Percentiles rank a stretch among this genome's conserved stretches.
Evolutionary conservation across 2,888 invertebrate species (phyloP).

Genomic region (Yponomeuta cagnagella): DNA sequence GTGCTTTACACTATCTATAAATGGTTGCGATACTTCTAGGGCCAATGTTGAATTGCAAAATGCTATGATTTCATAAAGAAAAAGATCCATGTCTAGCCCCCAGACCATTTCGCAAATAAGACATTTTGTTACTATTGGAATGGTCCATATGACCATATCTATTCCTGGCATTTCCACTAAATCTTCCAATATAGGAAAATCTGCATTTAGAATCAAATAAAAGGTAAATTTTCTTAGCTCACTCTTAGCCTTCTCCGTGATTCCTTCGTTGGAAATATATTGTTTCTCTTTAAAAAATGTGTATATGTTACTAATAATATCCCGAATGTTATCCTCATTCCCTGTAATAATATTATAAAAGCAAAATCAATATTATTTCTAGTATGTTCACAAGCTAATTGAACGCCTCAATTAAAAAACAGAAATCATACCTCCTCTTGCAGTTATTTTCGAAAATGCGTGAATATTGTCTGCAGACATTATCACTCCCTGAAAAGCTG

Average conservation of each 20-base stretch:
- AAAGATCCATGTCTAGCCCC: constrained; percentile 49
- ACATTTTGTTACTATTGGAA: constrained; percentile 51
- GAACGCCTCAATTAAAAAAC: not conserved
- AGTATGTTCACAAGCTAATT: not conserved
- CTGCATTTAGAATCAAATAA: constrained; percentile 53
- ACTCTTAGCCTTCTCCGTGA: constrained; percentile 28
- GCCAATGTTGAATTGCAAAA: constrained; percentile 46
- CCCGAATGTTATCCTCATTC: constrained; percentile 53
- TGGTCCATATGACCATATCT: constrained; percentile 50
- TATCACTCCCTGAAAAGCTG: constrained; percentile 55
- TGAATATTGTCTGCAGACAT: constrained; percentile 52
- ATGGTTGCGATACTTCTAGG: constrained; percentile 46
- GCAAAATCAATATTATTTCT: not conserved
- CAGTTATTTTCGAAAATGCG: constrained; percentile 44
- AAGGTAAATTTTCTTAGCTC: constrained; percentile 48
- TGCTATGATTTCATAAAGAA: constrained; percentile 49
- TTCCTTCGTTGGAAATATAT: constrained; percentile 34
- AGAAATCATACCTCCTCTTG: constrained; percentile 49
- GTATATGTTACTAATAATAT: constrained; percentile 35
- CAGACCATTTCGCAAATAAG: constrained; percentile 60
- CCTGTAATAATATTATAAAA: constrained; percentile 42
- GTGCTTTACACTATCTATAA: constrained; percentile 52
- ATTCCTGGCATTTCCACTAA: constrained; percentile 49
- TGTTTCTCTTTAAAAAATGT: constrained; percentile 43
- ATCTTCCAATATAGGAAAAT: constrained; percentile 44